Evolutionary conservation across 2,888 invertebrate species (phyloP), one percentile per base, ranked within the genome.

Genomic region (Melanostoma scalare): DNA sequence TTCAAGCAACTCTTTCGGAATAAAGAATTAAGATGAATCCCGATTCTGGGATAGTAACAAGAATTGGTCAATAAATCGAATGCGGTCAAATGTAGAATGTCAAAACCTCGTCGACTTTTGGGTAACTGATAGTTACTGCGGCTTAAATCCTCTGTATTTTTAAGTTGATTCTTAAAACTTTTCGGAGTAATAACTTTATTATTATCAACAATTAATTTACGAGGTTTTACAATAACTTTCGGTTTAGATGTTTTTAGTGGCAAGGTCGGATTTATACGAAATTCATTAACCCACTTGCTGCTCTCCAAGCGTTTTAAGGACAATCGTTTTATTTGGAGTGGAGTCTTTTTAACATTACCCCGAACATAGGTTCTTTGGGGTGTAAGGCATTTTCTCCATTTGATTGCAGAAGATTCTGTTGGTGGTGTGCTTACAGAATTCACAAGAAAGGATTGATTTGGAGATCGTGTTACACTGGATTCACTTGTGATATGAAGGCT

Each of bases 11-110:
- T 80, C 31, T 82, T 78, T 0, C 86, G 87, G 74, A 88, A 88
- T 36, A 86, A 82, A 36, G 82, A 5, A 61, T 86, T 87, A 10
- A 87, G 75, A 20, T 85, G 75, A 2, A 33, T 33, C 2, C 86
- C 36, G 20, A 87, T 80, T 4, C 42, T 35, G 0, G 52, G 55
- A 0, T 44, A n/a, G 0, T 80, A 78, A 50, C 85, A 80, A 0
- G 90, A 87, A n/a, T 85, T 86, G 3, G 89, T 90, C 5, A 90
- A 71, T 50, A 88, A 72, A 82, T 90, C 90, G 31, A 87, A 90
- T 0, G 91, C 90, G 0, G 88, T 89, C 3, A 40, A 67, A n/a
- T 89, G 87, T 0, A 80, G 85, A 0, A 85, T 67, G 9, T 87
- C 74, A 10, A 86, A 88, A 6, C 88, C 86, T 9, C 60, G 78